These are phyloP conservation scores for Oncorhynchus keta DNA, from an alignment of 2,113 vertebrate species.

Conservation along the genomic window DNA sequence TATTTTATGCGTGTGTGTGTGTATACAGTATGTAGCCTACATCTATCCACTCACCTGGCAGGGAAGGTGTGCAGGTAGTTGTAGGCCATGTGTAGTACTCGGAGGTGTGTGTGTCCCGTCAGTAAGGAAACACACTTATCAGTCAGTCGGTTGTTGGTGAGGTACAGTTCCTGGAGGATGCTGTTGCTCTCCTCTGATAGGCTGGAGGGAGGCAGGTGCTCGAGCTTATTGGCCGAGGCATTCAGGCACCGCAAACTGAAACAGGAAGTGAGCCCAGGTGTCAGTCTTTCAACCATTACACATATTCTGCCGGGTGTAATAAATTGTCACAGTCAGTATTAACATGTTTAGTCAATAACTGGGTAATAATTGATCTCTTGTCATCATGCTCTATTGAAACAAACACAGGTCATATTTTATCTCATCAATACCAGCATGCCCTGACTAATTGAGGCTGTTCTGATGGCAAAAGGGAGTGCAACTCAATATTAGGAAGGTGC, in stretches of 20 bases:
- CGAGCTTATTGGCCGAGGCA: slow-evolving; percentile 94
- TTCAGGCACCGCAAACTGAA: slow-evolving; percentile 90
- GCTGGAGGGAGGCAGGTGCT: slow-evolving; percentile 89
- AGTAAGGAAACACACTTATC: slow-evolving; percentile 94
- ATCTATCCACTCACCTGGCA: slow-evolving; percentile 81
- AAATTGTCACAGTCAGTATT: too few relatives aligned
- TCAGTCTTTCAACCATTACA: neutral
- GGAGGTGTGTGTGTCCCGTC: slow-evolving; percentile 88
- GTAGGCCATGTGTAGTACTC: slow-evolving; percentile 94
- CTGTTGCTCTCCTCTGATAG: slow-evolving; percentile 92
- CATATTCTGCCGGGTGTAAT: neutral
- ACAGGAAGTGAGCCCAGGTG: neutral
- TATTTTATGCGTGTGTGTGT: neutral
- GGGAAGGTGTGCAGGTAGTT: slow-evolving; percentile 96
- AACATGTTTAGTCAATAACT: too few relatives aligned
- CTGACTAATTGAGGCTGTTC: too few relatives aligned
- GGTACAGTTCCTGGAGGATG: slow-evolving; percentile 91
- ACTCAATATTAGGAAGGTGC: too few relatives aligned
- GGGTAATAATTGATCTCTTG: too few relatives aligned
- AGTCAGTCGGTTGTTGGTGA: slow-evolving; percentile 94
- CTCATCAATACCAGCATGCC: too few relatives aligned
- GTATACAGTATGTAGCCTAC: slow-evolving; percentile 9
- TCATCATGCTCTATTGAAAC: too few relatives aligned
- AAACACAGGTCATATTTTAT: too few relatives aligned
- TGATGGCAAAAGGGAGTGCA: too few relatives aligned